phyloP scores from a whole-genome alignment of 1,140 invertebrate species.

The Chelonus insularis region DNA sequence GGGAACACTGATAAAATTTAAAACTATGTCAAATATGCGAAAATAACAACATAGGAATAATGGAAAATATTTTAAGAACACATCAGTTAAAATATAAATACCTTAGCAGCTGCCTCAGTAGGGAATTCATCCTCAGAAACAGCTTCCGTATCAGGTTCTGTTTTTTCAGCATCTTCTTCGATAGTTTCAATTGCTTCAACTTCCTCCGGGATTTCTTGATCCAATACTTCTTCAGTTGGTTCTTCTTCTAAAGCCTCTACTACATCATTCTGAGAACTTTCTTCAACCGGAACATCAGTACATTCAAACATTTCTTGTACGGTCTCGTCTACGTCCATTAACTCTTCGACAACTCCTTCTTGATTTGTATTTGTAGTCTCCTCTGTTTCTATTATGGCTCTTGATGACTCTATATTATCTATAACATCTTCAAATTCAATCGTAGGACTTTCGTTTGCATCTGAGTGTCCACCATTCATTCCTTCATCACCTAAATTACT shows the following conservation, averaged over 20 bases:
- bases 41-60: conserved; percentile 14
- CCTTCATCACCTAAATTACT: conserved; percentile 20
- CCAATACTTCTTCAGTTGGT: background rate
- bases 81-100: conserved; percentile 25
- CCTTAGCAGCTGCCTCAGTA: conserved; percentile 54
- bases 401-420: conserved; percentile 18
- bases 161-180: conserved; percentile 39
- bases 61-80: conserved; percentile 12
- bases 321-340: background rate
- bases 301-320: background rate
- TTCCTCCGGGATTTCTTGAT: background rate
- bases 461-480: conserved; percentile 18
- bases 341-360: background rate
- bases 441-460: conserved; percentile 15
- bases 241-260: background rate
- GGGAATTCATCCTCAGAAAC: conserved; percentile 71
- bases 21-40: conserved; percentile 12
- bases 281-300: too few species aligned
- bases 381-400: background rate
- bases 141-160: conserved; percentile 69
- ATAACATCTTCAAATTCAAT: conserved; percentile 24
- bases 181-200: background rate
- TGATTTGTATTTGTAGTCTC: background rate
- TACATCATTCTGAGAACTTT: background rate
- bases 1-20: conserved; percentile 9